Conservation (phyloP, 2,888 invertebrate genomes). For the Chloroclystis v-ata region DNA sequence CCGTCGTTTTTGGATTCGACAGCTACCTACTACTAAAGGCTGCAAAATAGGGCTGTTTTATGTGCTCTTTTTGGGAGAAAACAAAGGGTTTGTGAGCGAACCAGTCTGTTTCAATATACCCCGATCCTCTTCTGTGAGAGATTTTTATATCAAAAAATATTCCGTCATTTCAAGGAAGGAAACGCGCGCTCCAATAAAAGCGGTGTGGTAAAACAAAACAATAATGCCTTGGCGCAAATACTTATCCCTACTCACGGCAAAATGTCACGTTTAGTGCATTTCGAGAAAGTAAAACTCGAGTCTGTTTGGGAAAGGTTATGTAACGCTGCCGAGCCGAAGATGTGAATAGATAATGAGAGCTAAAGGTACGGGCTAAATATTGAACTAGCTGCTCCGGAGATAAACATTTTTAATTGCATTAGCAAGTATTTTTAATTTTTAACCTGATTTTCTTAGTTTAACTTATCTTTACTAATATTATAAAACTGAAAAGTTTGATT, state of each 20-base stretch:
- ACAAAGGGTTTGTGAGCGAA: conserved; percentile 39
- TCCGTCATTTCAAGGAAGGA: conserved; percentile 4
- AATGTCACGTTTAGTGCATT: conserved; percentile 35
- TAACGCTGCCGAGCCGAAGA: conserved; percentile 28
- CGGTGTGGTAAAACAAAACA: conserved; percentile 19
- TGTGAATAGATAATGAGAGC: conserved; percentile 39
- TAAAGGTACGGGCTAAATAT: conserved; percentile 48
- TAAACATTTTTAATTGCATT: conserved; percentile 65
- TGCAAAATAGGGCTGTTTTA: conserved; percentile 36
- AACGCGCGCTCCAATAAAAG: conserved; percentile 10
- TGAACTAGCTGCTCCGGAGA: conserved; percentile 46
- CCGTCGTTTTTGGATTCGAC: conserved; percentile 39
- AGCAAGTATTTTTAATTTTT: conserved; percentile 40
- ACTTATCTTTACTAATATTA: too few species aligned
- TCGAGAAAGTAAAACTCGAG: conserved; percentile 34
- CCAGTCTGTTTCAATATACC: conserved; percentile 29
- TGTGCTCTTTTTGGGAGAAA: conserved; percentile 40
- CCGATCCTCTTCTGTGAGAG: conserved; percentile 20
- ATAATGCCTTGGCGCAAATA: conserved; percentile 26
- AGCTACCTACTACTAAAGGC: conserved; percentile 38
- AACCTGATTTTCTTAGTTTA: conserved; percentile 1
- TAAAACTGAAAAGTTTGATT: too few species aligned
- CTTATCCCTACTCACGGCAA: conserved; percentile 31
- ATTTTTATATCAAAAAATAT: conserved; percentile 13
- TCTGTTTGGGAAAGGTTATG: conserved; percentile 27